Conservation (phyloP, 1,140 invertebrate genomes). For the Trachymyrmex septentrionalis region DNA sequence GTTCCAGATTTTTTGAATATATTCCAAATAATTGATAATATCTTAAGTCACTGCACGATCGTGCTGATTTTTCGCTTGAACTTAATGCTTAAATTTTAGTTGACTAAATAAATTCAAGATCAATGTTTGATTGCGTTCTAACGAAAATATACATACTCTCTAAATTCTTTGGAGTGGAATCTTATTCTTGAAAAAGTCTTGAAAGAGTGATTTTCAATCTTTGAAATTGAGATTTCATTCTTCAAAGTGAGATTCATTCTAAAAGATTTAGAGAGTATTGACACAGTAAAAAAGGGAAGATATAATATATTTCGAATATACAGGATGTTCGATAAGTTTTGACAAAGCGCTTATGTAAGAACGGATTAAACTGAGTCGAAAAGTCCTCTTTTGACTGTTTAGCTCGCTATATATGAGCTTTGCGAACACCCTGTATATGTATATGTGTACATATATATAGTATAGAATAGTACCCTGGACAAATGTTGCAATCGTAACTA, state of each 20-base stretch:
- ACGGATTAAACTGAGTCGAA: too few species aligned
- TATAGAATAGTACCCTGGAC: conserved; percentile 72
- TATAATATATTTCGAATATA: not conserved
- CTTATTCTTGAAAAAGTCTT: too few species aligned
- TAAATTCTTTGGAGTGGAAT: too few species aligned
- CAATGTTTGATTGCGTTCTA: not conserved
- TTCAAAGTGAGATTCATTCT: too few species aligned
- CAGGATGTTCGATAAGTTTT: too few species aligned
- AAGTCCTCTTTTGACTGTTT: too few species aligned
- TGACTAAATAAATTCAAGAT: conserved; percentile 42
- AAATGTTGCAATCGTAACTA: conserved; percentile 65
- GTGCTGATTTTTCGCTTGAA: not conserved
- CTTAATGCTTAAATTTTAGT: not conserved
- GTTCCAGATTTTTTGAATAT: not conserved
- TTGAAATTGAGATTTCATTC: too few species aligned
- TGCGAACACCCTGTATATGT: too few species aligned
- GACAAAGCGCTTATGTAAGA: not conserved
- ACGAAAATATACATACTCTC: not conserved
- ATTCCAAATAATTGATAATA: not conserved
- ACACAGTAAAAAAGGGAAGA: conserved; percentile 18
- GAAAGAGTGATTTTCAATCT: too few species aligned
- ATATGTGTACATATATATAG: not conserved
- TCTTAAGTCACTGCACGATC: not conserved
- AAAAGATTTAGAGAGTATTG: not conserved
- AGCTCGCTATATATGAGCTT: too few species aligned